These are phyloP conservation scores for Hydrozoanthus tunicans DNA, from an alignment of 64 coral and sea anemone species.

Conservation along the genomic window DNA sequence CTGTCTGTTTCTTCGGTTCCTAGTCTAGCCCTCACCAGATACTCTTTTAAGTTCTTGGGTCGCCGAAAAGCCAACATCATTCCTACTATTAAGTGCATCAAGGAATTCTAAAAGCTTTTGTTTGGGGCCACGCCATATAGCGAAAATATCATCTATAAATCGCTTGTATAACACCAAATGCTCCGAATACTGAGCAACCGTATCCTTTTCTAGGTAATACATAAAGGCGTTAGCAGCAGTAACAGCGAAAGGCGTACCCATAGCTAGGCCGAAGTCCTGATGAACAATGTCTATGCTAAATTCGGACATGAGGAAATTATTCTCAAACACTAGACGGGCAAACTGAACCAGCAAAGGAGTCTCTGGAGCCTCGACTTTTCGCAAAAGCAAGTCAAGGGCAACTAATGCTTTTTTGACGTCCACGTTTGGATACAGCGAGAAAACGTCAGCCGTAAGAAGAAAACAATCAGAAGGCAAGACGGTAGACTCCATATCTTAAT, in stretches of 20 bases:
- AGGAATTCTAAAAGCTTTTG: constrained; percentile 9
- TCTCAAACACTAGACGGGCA: neutral
- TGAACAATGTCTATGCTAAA: constrained; percentile 23
- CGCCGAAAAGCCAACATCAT: neutral
- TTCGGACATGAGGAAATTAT: constrained; percentile 10
- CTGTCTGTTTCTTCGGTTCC: no score
- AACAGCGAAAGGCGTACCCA: constrained; percentile 10
- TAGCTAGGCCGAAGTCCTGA: constrained; percentile 18
- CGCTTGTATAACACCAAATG: constrained; percentile 31
- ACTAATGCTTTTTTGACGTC: neutral
- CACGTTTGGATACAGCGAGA: neutral
- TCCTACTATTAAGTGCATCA: constrained; percentile 10
- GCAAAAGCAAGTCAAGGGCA: neutral
- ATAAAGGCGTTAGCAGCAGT: constrained; percentile 45
- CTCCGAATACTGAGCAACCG: constrained; percentile 6
- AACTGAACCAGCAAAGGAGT: constrained; percentile 16
- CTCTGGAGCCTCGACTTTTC: neutral
- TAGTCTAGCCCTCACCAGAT: no score
- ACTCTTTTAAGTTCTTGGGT: no score
- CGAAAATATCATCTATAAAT: constrained; percentile 47
- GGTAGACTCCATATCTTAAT: neutral
- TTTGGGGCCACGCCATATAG: constrained; percentile 19
- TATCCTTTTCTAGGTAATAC: constrained; percentile 18
- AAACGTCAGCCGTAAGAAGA: neutral
- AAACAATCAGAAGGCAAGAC: neutral